Percentiles rank a stretch among this genome's conserved stretches.
These are phyloP conservation scores for Oreocharis arfaki DNA, from an alignment of 2,113 vertebrate species.

Conservation along the genomic window DNA sequence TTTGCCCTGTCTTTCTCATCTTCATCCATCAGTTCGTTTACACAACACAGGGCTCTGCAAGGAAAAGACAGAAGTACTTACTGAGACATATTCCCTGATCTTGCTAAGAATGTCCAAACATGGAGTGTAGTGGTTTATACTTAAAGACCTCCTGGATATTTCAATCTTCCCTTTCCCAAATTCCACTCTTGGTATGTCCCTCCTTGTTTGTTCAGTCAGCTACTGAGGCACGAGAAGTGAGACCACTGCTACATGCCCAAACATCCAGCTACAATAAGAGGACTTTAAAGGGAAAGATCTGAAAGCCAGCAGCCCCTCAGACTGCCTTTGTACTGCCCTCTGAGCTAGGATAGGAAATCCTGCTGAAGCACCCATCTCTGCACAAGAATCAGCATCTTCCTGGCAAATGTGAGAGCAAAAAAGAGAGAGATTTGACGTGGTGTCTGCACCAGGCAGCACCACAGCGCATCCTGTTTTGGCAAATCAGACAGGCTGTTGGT, in stretches of 20 bases:
- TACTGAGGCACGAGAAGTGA: not conserved
- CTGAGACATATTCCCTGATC: not conserved
- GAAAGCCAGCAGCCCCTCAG: not conserved
- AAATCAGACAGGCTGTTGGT: not conserved
- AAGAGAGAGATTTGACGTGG: not conserved
- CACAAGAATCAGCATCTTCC: not conserved
- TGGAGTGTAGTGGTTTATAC: not conserved
- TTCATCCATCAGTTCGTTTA: conserved; percentile 90
- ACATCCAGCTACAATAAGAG: not conserved
- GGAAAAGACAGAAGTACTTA: conserved; percentile 9
- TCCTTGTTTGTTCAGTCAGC: not conserved
- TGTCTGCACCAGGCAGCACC: not conserved
- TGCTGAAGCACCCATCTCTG: not conserved
- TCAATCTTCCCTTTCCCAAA: not conserved
- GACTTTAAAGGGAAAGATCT: not conserved
- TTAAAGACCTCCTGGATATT: not conserved
- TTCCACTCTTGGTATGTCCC: not conserved
- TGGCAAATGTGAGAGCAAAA: not conserved
- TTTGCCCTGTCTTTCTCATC: conserved; percentile 94
- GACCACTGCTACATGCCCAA: not conserved
- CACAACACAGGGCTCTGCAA: conserved; percentile 81
- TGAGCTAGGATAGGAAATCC: not conserved
- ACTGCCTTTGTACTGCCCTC: not conserved
- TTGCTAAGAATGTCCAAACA: not conserved
- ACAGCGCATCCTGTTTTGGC: not conserved